A percentile compares a stretch with the other conserved stretches of the same genome.
phyloP scores from a whole-genome alignment of 2,797 vertebrate genomes.

The Sebastiscus tertius region DNA sequence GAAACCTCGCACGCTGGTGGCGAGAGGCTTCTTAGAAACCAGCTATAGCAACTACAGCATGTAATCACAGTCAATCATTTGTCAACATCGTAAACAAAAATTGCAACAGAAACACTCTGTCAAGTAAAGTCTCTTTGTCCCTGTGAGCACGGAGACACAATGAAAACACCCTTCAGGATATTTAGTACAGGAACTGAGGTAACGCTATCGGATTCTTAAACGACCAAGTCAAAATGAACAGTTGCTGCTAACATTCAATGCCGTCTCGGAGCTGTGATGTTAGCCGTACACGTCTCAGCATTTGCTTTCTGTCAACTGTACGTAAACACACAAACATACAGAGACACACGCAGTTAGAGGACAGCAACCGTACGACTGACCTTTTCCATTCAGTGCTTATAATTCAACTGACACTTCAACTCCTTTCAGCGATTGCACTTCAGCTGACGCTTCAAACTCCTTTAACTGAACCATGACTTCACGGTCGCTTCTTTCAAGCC shows the following conservation, averaged over 20 bases:
- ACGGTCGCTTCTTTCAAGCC: neutral
- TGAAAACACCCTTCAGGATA: neutral
- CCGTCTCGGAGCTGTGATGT: neutral
- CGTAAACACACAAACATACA: neutral
- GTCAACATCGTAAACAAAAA: neutral
- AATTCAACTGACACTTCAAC: neutral
- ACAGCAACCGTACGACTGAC: no score
- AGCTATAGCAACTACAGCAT: neutral
- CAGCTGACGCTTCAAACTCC: neutral
- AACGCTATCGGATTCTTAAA: neutral
- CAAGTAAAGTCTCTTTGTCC: neutral
- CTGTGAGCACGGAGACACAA: neutral
- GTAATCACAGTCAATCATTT: constrained; percentile 31
- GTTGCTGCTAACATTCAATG: neutral
- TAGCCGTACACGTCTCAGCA: neutral
- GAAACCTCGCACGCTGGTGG: neutral
- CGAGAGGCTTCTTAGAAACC: constrained; percentile 25
- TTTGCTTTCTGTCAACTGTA: neutral
- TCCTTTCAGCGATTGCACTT: no score
- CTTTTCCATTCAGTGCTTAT: no score
- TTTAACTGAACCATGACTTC: neutral
- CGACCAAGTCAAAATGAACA: neutral
- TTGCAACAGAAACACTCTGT: neutral
- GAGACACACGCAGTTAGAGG: neutral
- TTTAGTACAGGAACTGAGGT: neutral